Base-by-base conservation (phyloP, 2,113 vertebrate species). In the Accipiter virgatus region DNA sequence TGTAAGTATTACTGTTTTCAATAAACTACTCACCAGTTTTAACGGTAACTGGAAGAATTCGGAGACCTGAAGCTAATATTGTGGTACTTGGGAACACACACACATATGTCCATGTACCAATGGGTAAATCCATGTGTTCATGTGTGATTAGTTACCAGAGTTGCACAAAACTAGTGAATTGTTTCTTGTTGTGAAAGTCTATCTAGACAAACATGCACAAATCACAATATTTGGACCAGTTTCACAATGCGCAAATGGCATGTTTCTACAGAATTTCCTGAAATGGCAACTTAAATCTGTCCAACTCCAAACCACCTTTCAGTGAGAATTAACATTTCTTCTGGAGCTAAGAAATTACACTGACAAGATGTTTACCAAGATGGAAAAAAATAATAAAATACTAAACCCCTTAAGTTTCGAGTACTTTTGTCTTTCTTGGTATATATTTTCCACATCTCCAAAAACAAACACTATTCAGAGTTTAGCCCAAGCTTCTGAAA, bases 71-170 rank as follows among this genome's bases (percentile, higher is more conserved):
- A 82, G 53, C 2, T 52, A 26, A 40, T 27, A 2, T 4, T 70
- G 26, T 32, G 34, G 47, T 68, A 26, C 65, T 36, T 79, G 42
- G 48, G 77, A 74, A 27, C 17, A 56, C 45, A 48, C 15, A 47
- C 17, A 5, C 7, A 2, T 9, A 19, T 14, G 19, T 70, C 25
- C 16, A 0, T 53, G 32, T 53, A 47, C 34, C 0, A 0, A 17
- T 10, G 25, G 50, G 25, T 36, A 83, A 84, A 84, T 63, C 26
- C 59, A 40, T 13, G 48, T 62, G 53, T 10, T 85, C 43, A 2
- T 20, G 43, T 74, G 40, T 59, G n/a, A 71, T 62, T 15, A 48
- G 34, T 62, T 88, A 86, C 23, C 36, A 70, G 19, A 81, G 50
- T 3, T 19, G 22, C 47, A 85, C 18, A 79, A 62, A 95, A 70